phyloP scores from a whole-genome alignment of 2,888 invertebrate species.

The Torymus tubicola region DNA sequence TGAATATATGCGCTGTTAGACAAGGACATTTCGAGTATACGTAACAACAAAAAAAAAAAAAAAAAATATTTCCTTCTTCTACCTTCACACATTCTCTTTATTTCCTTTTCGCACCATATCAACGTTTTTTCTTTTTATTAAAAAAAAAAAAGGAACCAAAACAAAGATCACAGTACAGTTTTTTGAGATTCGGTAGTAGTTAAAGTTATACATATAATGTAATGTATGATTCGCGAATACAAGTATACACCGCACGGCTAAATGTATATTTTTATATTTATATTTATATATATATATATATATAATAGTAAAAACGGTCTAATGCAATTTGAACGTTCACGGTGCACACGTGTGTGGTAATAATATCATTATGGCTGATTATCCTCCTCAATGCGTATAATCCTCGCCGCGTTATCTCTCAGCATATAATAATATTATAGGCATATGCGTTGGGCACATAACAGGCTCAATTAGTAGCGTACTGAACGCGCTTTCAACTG shows the following conservation, averaged over 20 bases:
- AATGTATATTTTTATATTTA: too few relatives aligned
- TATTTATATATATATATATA: too few relatives aligned
- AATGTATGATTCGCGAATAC: not conserved
- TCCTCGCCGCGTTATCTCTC: too few relatives aligned
- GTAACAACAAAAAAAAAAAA: too few relatives aligned
- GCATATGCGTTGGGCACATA: not conserved
- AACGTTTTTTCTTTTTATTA: too few relatives aligned
- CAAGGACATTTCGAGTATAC: too few relatives aligned
- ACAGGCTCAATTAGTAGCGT: not conserved
- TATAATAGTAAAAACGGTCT: conserved; percentile 24
- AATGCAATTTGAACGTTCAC: conserved; percentile 42
- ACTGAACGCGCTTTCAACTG: conserved; percentile 46
- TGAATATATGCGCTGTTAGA: too few relatives aligned
- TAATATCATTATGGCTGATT: conserved; percentile 1
- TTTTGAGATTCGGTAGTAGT: conserved; percentile 21
- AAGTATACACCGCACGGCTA: not conserved
- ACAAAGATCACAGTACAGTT: conserved; percentile 43
- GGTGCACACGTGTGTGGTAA: conserved; percentile 24
- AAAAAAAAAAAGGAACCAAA: not conserved
- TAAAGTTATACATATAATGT: not conserved
- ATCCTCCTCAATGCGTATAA: not conserved
- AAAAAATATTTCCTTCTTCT: too few relatives aligned
- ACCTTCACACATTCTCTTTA: too few relatives aligned
- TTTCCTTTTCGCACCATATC: too few relatives aligned
- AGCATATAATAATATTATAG: conserved; percentile 2